phyloP scores from a whole-genome alignment of 2,888 invertebrate species.

The Lordiphosa andalusiaca region DNA sequence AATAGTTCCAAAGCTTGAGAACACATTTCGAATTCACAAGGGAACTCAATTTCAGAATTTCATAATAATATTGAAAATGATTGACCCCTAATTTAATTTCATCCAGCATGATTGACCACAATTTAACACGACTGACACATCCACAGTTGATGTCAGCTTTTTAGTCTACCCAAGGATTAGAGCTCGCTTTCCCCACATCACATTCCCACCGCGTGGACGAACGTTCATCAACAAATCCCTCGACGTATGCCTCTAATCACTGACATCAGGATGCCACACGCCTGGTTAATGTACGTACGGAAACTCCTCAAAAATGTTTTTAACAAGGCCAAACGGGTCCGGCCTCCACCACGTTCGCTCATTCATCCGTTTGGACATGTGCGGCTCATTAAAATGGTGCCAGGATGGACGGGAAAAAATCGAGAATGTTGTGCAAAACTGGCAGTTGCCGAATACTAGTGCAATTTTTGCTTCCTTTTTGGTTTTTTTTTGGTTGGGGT shows the following conservation, averaged over 20 bases:
- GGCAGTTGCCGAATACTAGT: conserved; percentile 34
- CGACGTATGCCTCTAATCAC: conserved; percentile 58
- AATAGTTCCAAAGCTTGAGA: no score
- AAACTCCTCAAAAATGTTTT: conserved; percentile 8
- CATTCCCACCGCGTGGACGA: conserved; percentile 4
- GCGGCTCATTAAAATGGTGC: conserved; percentile 68
- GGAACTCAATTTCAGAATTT: no score
- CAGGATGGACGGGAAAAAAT: conserved; percentile 13
- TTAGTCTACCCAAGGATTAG: no score
- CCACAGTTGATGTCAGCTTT: no score
- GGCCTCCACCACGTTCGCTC: conserved; percentile 3
- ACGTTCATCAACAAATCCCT: conserved; percentile 37
- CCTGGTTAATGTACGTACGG: conserved; percentile 46
- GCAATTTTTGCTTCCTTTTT: conserved; percentile 7
- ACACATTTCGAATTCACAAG: no score
- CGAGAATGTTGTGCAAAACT: conserved; percentile 27
- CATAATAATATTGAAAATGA: no score
- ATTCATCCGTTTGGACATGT: conserved; percentile 52
- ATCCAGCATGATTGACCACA: no score
- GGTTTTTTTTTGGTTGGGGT: conserved; percentile 24
- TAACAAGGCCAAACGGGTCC: conserved; percentile 13
- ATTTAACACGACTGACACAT: no score
- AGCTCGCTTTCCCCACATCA: background rate
- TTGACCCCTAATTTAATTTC: no score
- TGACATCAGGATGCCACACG: conserved; percentile 52